Conservation (phyloP, 2,888 invertebrate genomes). For the Macrophya alboannulata region DNA sequence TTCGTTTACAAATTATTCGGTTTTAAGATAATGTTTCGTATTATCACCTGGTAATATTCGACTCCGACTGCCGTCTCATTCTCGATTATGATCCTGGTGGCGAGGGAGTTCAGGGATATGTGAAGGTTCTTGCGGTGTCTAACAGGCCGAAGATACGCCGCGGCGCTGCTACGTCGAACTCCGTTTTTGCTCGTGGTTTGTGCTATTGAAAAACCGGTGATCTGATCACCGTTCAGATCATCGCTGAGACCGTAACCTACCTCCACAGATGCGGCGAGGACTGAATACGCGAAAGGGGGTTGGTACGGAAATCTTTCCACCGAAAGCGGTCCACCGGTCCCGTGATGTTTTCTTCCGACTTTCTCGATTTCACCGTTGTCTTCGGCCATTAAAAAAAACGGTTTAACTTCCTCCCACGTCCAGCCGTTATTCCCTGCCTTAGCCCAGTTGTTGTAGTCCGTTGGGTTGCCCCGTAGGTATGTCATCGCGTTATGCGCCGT, state of each 20-base stretch:
- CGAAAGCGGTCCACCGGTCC: slow-evolving; percentile 84
- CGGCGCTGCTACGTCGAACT: slow-evolving; percentile 83
- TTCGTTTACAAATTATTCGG: background rate
- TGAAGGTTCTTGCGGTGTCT: slow-evolving; percentile 84
- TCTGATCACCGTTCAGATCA: slow-evolving; percentile 79
- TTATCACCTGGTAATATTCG: slow-evolving; percentile 80
- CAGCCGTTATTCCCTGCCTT: too few relatives aligned
- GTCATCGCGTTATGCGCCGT: slow-evolving; percentile 92
- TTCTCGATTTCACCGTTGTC: too few relatives aligned
- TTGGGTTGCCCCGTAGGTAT: slow-evolving; percentile 89
- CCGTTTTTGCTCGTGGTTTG: slow-evolving; percentile 85
- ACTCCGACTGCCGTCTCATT: slow-evolving; percentile 82
- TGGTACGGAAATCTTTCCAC: slow-evolving; percentile 85
- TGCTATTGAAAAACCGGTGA: slow-evolving; percentile 83
- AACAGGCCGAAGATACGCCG: slow-evolving; percentile 84
- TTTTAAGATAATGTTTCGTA: slow-evolving; percentile 73
- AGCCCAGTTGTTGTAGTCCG: slow-evolving; percentile 80
- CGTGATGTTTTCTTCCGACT: slow-evolving; percentile 71
- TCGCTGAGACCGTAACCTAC: slow-evolving; percentile 84
- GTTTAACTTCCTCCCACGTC: too few relatives aligned
- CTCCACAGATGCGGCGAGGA: slow-evolving; percentile 84
- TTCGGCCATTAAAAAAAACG: too few relatives aligned
- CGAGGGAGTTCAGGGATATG: slow-evolving; percentile 84
- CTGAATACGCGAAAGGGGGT: slow-evolving; percentile 84
- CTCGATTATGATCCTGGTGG: slow-evolving; percentile 82